phyloP scores from a whole-genome alignment of 2,797 vertebrate genomes.

The Hafferia zeledoni region DNA sequence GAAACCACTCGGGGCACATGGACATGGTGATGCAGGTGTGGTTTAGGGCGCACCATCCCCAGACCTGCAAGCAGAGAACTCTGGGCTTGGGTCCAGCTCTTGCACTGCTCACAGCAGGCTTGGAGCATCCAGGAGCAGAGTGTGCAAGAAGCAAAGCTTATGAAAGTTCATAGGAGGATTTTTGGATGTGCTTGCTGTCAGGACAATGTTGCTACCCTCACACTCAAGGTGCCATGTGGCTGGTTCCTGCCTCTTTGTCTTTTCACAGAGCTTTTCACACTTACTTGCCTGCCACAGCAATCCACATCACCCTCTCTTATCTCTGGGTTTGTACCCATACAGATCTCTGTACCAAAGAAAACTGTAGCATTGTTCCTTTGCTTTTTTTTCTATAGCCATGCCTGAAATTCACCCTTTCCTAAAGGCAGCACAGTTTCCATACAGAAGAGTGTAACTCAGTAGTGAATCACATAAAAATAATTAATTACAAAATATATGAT shows the following conservation, averaged over 20 bases:
- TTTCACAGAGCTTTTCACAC: neutral
- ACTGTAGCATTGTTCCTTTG: neutral
- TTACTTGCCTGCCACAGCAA: neutral
- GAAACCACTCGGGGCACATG: accelerated
- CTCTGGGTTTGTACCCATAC: neutral
- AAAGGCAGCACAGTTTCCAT: neutral
- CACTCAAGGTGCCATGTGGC: neutral
- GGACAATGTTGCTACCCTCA: accelerated
- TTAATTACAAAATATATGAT: neutral
- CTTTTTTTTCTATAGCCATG: neutral
- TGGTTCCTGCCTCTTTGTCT: neutral
- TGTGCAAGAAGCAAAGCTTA: accelerated
- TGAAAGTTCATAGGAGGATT: neutral
- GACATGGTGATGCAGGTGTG: neutral
- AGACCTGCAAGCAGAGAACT: neutral
- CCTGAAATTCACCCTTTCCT: neutral
- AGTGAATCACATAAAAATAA: neutral
- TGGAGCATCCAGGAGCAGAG: neutral
- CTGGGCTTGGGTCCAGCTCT: neutral
- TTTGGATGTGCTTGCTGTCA: neutral
- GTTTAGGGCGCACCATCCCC: neutral
- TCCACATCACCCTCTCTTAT: neutral
- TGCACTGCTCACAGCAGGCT: neutral
- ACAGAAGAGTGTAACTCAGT: neutral
- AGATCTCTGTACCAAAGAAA: neutral